Evolutionary conservation across 2,888 invertebrate species (phyloP), one percentile per base, ranked within the genome.

Genomic region (Aspidiotus rigidus): DNA sequence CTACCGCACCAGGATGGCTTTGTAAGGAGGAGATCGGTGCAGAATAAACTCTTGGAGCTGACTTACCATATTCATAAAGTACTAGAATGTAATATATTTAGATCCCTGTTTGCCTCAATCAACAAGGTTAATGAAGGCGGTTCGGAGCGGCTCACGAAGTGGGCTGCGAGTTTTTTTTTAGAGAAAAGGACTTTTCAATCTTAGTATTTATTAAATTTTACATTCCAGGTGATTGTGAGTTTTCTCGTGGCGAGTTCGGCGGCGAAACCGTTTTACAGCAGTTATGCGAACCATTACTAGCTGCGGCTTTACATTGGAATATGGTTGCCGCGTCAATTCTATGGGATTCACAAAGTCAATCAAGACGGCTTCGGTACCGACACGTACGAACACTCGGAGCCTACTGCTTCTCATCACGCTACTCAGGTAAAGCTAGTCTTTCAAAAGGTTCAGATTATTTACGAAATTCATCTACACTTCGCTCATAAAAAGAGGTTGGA

Each of bases 171-270:
- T n/a, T 28, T 28, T 5, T 28, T 57, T 57, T 16, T 16, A 10
- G 10, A 9, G 7, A 15, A 28, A 3, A 7, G 16, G 2, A 9
- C 17, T 15, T 53, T n/a, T 53, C 2, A 53, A 53, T 2, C 7
- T 16, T 28, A 57, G 39, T 11, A 13, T 16, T 57, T 57, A 1
- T 13, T n/a, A n/a, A n/a, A n/a, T n/a, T n/a, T 66, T 44, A 40
- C 15, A 41, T 77, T 77, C 62, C 80, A 83, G 83, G 82, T 83
- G 79, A 81, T 82, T 76, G 79, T 83, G 79, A 79, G 80, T 77
- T 80, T 82, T 79, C 77, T 82, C 76, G 73, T 77, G 75, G 79
- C 78, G 69, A 76, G 75, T 71, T 67, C 72, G 72, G 71, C 71
- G 62, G 73, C 72, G 42, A 71, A 71, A 40, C 72, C 73, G 44